Evolutionary conservation across 1,140 invertebrate species (phyloP), one percentile per base, ranked within the genome.

Genomic region (Ceratosolen solmsi): DNA sequence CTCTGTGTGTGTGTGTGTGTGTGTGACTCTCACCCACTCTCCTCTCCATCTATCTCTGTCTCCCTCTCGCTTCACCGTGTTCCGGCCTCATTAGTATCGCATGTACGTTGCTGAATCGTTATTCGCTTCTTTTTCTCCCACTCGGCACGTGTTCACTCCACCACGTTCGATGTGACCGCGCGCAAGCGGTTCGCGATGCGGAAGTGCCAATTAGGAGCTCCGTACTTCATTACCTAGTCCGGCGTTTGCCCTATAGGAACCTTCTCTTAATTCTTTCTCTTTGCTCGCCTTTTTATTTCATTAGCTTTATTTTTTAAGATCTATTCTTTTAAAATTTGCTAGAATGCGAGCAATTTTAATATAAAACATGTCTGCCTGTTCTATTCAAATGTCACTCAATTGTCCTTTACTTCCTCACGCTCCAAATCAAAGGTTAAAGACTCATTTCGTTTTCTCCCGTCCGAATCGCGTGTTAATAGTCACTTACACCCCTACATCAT

Each of bases 121-220:
- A 82, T 77, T 82, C 75, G 49, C 72, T 82, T 49, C 65, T 58
- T 54, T 58, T 33, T 56, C 36, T 56, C 30, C n/a, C 30, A 7
- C 68, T 56, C 60, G 8, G 63, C 36, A 65, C 49, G 36, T 27
- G 56, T 27, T 68, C 58, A 9, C 58, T 76, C 60, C 5, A 36
- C 13, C 65, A 20, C 36, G 38, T 33, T 51, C 13, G 63, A 68
- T 60, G 33, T 33, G 13, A 51, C 30, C 30, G 41, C 60, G 56
- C 22, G 0, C 8, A 33, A 49, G 56, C 17, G 20, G 25, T 30
- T n/a, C 20, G 80, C 65, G 51, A 71, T 41, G 74, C 80, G 80
- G 63, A 82, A 82, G 80, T 82, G 80, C 74, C 63, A 82, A 82
- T 82, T 82, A 77, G 80, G 38, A 60, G 80, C n/a, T 13, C 38